These are phyloP conservation scores for Arctopsyche grandis DNA, from an alignment of 1,140 invertebrate species.

Conservation along the genomic window DNA sequence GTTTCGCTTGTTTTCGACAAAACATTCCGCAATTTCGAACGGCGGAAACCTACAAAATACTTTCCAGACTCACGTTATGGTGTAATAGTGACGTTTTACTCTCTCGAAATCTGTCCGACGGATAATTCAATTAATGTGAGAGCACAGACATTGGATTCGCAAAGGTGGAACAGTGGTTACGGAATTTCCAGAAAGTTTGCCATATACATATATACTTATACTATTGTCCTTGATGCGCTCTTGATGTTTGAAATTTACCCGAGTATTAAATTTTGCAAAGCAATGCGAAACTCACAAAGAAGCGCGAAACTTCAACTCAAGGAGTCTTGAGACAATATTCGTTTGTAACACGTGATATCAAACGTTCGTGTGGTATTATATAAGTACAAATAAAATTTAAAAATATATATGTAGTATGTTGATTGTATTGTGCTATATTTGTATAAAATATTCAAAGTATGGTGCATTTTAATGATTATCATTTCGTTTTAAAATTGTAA, in stretches of 20 bases:
- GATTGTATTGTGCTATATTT: too few species aligned
- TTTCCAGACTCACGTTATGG: too few species aligned
- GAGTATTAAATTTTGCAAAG: constrained; percentile 39
- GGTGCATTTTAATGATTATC: too few species aligned
- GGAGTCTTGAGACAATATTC: not conserved
- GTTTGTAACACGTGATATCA: too few species aligned
- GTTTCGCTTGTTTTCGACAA: constrained; percentile 3
- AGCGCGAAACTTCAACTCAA: constrained; percentile 10
- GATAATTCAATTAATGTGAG: constrained; percentile 52
- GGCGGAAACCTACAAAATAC: not conserved
- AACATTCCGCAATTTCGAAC: not conserved
- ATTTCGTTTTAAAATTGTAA: too few species aligned
- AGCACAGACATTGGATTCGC: constrained; percentile 50
- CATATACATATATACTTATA: not conserved
- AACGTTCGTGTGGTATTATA: too few species aligned
- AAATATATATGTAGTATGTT: too few species aligned
- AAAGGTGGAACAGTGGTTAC: constrained; percentile 33
- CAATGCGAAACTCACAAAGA: constrained; percentile 6
- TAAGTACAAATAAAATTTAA: too few species aligned
- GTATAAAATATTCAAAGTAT: too few species aligned
- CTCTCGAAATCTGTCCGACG: constrained; percentile 2
- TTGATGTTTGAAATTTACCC: constrained; percentile 43
- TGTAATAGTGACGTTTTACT: not conserved
- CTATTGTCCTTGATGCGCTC: constrained; percentile 40
- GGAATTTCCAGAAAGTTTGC: constrained; percentile 41